Evolutionary conservation across 2,113 vertebrate species (phyloP).

Genomic region (Mormyrus iriodes): DNA sequence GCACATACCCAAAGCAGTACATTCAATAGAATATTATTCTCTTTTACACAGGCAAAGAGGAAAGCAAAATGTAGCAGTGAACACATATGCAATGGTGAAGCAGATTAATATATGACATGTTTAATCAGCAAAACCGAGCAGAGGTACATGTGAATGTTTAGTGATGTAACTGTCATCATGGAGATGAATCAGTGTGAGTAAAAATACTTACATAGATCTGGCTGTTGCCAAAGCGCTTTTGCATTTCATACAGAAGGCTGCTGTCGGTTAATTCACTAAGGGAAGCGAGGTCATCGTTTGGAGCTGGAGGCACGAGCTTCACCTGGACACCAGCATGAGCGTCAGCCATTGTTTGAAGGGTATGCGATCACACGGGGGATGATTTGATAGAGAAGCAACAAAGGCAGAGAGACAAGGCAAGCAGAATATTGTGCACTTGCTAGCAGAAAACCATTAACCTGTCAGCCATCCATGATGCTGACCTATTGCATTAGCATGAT

Average conservation of each 20-base stretch:
- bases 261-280: constrained; percentile 86
- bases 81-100: background rate
- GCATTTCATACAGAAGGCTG: constrained; percentile 95
- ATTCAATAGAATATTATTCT: background rate
- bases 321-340: constrained; percentile 60
- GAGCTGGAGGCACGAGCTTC: constrained; percentile 86
- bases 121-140: background rate
- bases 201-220: constrained; percentile 84
- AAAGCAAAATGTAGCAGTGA: background rate
- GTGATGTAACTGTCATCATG: too few relatives aligned
- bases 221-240: constrained; percentile 90
- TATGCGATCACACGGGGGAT: background rate
- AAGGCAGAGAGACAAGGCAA: background rate
- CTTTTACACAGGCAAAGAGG: background rate
- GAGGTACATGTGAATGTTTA: background rate
- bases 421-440: background rate
- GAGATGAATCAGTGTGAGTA: background rate
- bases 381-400: background rate
- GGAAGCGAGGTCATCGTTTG: constrained; percentile 87
- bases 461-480: background rate
- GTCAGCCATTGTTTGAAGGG: background rate
- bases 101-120: background rate
- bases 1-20: background rate
- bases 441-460: background rate
- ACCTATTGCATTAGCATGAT: background rate